Evolutionary conservation across 2,888 invertebrate genomes (phyloP).

Genomic region (Tetragnatha montana): DNA sequence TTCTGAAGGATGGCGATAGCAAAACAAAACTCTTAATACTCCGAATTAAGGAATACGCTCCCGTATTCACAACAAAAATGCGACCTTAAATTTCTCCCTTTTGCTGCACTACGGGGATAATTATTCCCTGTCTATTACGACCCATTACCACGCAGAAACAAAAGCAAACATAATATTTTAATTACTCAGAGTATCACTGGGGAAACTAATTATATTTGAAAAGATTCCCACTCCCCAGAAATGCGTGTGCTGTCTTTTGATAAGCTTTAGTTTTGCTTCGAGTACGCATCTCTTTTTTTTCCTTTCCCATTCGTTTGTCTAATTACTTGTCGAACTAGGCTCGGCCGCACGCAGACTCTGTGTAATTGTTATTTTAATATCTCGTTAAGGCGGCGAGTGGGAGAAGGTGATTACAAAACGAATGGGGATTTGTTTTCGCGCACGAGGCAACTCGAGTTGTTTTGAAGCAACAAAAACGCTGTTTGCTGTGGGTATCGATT

Average conservation of each 20-base stretch:
- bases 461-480: neutral
- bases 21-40: conserved; percentile 8
- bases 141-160: conserved; percentile 1
- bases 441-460: neutral
- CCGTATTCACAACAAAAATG: neutral
- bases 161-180: conserved; percentile 40
- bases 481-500: neutral
- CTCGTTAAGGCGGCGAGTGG: conserved; percentile 1
- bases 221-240: conserved; percentile 37
- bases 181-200: conserved; percentile 20
- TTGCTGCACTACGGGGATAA: neutral
- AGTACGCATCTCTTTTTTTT: conserved; percentile 20
- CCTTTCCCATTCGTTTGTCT: neutral
- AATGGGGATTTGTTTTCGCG: neutral
- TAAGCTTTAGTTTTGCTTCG: conserved; percentile 34
- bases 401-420: conserved; percentile 2
- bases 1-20: neutral
- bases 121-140: conserved; percentile 16
- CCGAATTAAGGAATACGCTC: neutral
- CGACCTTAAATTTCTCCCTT: neutral
- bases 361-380: conserved; percentile 35
- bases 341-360: neutral
- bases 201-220: conserved; percentile 50
- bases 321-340: conserved; percentile 40
- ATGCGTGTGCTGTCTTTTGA: conserved; percentile 50